Percentiles rank a stretch among this genome's conserved stretches.
phyloP scores from a whole-genome alignment of 2,888 invertebrate species.

The Eupithecia subumbrata region DNA sequence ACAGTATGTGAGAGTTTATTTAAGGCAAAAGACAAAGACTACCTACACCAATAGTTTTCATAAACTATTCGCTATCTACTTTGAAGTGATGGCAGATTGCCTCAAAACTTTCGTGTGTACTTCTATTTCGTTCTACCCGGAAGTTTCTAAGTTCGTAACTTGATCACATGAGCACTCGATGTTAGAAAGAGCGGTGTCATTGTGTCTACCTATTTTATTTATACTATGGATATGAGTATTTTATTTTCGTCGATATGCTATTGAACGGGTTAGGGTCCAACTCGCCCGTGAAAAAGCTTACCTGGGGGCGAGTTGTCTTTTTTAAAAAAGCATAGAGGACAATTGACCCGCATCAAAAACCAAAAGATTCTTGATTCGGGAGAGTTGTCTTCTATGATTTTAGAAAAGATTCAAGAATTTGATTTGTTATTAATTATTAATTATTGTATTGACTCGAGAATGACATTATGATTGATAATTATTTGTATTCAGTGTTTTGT shows the following conservation, averaged over 20 bases:
- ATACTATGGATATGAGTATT: background rate
- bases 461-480: too few species aligned
- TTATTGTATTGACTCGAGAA: too few species aligned
- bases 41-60: background rate
- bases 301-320: too few species aligned
- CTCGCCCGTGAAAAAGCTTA: too few species aligned
- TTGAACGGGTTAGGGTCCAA: background rate
- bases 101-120: background rate
- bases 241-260: background rate
- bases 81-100: slow-evolving; percentile 1
- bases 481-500: too few species aligned
- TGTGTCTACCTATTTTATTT: background rate
- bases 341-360: too few species aligned
- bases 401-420: too few species aligned
- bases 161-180: slow-evolving; percentile 4
- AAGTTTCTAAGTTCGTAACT: background rate
- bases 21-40: background rate
- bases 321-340: too few species aligned
- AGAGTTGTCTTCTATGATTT: too few species aligned
- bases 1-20: background rate
- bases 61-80: background rate
- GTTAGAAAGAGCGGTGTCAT: background rate
- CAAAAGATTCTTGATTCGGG: too few species aligned
- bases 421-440: too few species aligned
- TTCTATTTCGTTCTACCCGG: background rate